phyloP scores from a whole-genome alignment of 1,140 invertebrate species.

The Colletes gigas region DNA sequence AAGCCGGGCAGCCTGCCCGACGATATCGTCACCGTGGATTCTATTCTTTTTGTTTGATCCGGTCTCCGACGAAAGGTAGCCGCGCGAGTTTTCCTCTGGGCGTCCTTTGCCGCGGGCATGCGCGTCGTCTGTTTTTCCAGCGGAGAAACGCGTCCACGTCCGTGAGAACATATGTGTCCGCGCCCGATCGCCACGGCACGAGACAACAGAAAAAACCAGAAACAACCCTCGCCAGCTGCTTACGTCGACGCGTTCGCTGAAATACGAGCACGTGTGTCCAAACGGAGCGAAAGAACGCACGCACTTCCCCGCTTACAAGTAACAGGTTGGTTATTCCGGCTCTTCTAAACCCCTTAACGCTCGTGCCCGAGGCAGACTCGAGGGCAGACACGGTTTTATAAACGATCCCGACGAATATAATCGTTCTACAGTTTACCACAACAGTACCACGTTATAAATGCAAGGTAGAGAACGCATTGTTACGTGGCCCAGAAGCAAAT shows the following conservation, averaged over 20 bases:
- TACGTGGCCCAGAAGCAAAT: too few relatives aligned
- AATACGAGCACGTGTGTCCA: conserved; percentile 46
- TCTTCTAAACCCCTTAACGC: conserved; percentile 3
- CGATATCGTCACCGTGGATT: conserved; percentile 68
- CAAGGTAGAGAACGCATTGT: too few relatives aligned
- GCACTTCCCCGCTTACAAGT: conserved; percentile 68
- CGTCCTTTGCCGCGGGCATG: conserved; percentile 17
- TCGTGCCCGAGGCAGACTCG: too few relatives aligned
- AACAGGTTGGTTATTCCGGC: conserved; percentile 77
- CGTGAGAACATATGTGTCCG: conserved; percentile 6
- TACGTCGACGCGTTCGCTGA: conserved; percentile 1
- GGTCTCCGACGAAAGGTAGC: conserved; percentile 11
- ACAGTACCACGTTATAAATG: too few relatives aligned
- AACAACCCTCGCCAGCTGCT: not conserved
- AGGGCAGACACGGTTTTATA: too few relatives aligned
- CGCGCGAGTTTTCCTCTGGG: conserved; percentile 6
- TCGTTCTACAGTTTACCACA: too few relatives aligned
- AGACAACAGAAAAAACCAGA: not conserved
- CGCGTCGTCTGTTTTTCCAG: not conserved
- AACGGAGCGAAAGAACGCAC: conserved; percentile 52
- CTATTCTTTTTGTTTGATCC: conserved; percentile 29
- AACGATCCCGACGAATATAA: too few relatives aligned
- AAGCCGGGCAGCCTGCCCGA: conserved; percentile 80
- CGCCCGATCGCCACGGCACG: not conserved
- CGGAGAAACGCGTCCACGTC: not conserved